Evolutionary conservation across 2,113 vertebrate species (phyloP).

Genomic region (Cepphus grylle): DNA sequence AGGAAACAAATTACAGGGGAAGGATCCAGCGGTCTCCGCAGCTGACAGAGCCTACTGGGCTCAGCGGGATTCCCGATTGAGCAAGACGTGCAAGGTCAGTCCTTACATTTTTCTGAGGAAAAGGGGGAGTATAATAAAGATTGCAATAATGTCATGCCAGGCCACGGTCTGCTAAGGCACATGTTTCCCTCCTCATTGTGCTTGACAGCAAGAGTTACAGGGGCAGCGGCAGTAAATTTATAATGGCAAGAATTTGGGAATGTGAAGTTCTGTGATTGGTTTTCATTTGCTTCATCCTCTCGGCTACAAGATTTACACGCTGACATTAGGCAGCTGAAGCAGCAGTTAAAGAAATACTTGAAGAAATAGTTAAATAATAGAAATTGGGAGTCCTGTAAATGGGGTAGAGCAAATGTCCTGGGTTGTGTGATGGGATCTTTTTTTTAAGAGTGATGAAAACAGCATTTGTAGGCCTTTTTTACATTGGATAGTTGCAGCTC

Average conservation of each 20-base stretch:
- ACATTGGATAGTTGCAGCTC: not conserved
- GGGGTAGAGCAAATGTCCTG: not conserved
- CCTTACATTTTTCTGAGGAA: not conserved
- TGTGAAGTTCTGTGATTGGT: not conserved
- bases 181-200: not conserved
- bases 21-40: not conserved
- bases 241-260: slow-evolving; percentile 2
- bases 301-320: slow-evolving; percentile 13
- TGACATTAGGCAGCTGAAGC: not conserved
- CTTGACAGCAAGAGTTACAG: slow-evolving; percentile 11
- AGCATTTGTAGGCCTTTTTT: not conserved
- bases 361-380: not conserved
- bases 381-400: not conserved
- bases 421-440: not conserved
- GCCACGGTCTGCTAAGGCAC: not conserved
- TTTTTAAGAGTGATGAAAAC: not conserved
- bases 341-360: not conserved
- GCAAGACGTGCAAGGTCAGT: slow-evolving; percentile 5
- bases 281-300: slow-evolving; percentile 38
- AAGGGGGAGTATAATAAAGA: not conserved
- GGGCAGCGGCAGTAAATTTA: slow-evolving; percentile 4
- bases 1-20: slow-evolving; percentile 13
- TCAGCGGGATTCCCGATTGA: not conserved
- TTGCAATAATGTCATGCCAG: not conserved
- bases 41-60: not conserved